Evolutionary conservation across 2,797 vertebrate species (phyloP), one percentile per base, ranked within the genome.

Genomic region (Molossus alvarezi): DNA sequence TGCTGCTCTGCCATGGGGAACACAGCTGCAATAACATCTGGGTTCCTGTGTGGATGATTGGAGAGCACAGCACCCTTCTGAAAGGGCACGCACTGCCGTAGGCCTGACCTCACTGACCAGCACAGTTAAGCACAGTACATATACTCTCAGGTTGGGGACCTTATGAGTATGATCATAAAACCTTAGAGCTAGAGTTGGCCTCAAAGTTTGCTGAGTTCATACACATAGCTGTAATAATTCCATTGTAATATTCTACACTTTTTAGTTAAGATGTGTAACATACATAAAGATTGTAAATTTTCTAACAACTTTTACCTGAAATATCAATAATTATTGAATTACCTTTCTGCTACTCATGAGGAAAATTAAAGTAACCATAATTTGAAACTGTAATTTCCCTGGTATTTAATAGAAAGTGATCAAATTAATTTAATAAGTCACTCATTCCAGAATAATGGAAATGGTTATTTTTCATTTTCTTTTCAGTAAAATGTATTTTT

Each of bases 371-470:
- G 14, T 72, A 80, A 67, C 7, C 17, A n/a, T 57, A 84, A 81
- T 69, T 65, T 55, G 45, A 84, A 94, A 45, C 33, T 76, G 57
- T 48, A 86, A 82, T 67, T 71, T 4, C 17, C 23, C 53, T 65
- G 41, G 6, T 18, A 87, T 80, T 88, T 94, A 92, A 90, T 5
- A 92, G 60, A 86, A 95, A 76, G 41, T 25, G 84, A 71, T 4
- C 6, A 87, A 79, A 80, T 53, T 55, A 83, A 76, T 77, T 75
- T 71, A 72, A 25, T 64, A 60, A 71, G 14, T 69, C 20, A 71
- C 6, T 60, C 9, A 58, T 41, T 77, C 58, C n/a, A 93, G 13
- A 69, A 23, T 15, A n/a, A 90, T 11, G 29, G 15, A 67, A 67
- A 15, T 75, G 94, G 37, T 55, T 55, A 64, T 58, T 71, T 76